Evolutionary conservation across 2,888 invertebrate genomes (phyloP), one percentile per base, ranked within the genome.

Genomic region (Callyntrura guangdongensis): DNA sequence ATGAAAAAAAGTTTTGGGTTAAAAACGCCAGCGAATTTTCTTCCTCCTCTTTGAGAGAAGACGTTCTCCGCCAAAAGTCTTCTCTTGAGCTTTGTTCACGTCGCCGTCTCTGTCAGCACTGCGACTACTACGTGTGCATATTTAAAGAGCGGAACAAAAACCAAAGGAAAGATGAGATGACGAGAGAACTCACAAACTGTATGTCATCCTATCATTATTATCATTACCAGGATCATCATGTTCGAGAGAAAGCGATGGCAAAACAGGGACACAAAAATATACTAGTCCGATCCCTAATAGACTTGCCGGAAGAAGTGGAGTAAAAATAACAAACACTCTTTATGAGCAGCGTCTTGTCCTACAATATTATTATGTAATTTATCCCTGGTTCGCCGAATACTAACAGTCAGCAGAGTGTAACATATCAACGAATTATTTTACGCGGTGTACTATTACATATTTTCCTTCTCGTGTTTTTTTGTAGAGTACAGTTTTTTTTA

Each of bases 301-400:
- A 61, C 14, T 85, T 64, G 84, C 84, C 84, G 84, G 84, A 85
- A 85, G 84, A 72, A 9, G 84, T 56, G 69, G 56, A 72, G 36
- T 36, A 36, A 36, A n/a, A 84, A 69, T 53, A 84, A 67, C 25
- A 59, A 53, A 56, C 81, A 17, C 59, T n/a, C 27, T 81, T 59
- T 22, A 9, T 27, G 56, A 53, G 64, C 22, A 67, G 2, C 11
- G 14, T 14, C 22, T 6, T 36, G 36, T 36, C 36, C 36, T 36
- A 36, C 36, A 36, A 36, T 36, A 36, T 36, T 36, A 36, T 36
- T 36, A 36, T 12, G 67, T 72, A 72, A 72, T 72, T 72, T 72
- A 72, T 72, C 36, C 36, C 3, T 67, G 36, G 45, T 72, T n/a
- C 45, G 72, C 72, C 36, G 17, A 72, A 69, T 27, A 12, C 25